Conservation (phyloP, 2,797 vertebrate genomes). For the Discoglossus pictus region DNA sequence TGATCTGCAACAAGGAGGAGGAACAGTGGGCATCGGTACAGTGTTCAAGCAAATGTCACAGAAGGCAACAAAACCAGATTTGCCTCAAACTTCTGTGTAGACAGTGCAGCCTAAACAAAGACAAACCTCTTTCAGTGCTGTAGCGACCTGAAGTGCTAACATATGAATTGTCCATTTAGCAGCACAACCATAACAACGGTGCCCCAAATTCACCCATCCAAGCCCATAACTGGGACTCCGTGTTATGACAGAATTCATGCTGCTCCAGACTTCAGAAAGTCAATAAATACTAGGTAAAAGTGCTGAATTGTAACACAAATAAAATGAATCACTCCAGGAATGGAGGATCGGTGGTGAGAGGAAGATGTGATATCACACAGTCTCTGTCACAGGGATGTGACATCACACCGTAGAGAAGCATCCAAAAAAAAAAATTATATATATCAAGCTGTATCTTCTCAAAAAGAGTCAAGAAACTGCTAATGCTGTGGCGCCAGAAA, state of each 20-base stretch:
- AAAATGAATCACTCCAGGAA: conserved; percentile 30
- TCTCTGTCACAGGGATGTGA: background rate
- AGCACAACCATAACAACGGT: conserved; percentile 28
- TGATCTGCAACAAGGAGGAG: background rate
- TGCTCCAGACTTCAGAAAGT: conserved; percentile 16
- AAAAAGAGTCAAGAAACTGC: conserved; percentile 4
- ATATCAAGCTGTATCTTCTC: conserved; percentile 11
- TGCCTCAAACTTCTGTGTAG: background rate
- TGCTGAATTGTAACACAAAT: conserved; percentile 22
- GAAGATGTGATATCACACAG: conserved; percentile 13
- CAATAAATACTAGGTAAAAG: conserved; percentile 42
- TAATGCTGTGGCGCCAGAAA: conserved; percentile 17
- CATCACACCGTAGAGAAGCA: conserved; percentile 19
- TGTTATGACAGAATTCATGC: conserved; percentile 23
- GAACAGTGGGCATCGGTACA: no score
- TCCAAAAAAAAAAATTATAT: no score
- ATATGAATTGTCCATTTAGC: conserved; percentile 37
- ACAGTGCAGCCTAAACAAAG: background rate
- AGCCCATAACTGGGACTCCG: background rate
- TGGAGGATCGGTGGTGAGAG: conserved; percentile 12
- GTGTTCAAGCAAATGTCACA: no score
- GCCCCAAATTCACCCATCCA: background rate
- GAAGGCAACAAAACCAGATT: no score
- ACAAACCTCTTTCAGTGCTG: conserved; percentile 27
- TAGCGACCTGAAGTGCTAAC: conserved; percentile 29